Percentiles rank a stretch among this genome's conserved stretches.
Evolutionary conservation across 2,888 invertebrate species (phyloP).

Genomic region (Onthophagus sagittarius): DNA sequence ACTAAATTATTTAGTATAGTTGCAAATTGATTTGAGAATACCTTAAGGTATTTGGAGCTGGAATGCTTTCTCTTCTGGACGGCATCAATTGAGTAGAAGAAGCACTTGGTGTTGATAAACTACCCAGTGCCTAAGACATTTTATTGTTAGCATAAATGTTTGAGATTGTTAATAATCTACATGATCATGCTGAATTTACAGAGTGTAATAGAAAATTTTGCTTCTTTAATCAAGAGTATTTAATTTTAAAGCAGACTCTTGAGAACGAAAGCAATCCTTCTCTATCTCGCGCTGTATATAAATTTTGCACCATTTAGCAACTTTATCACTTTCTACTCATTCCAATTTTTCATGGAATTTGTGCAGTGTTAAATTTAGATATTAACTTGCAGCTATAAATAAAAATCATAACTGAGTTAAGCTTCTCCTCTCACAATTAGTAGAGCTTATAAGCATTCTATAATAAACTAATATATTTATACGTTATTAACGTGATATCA

Average conservation of each 20-base stretch:
- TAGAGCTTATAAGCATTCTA: no score
- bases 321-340: neutral
- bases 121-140: constrained; percentile 65
- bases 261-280: neutral
- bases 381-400: neutral
- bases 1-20: neutral
- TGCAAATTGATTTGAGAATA: constrained; percentile 23
- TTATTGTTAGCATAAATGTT: constrained; percentile 1
- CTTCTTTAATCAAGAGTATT: no score
- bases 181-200: neutral
- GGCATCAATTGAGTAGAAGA: constrained; percentile 59
- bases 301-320: neutral
- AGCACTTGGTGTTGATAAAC: constrained; percentile 66
- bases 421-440: no score
- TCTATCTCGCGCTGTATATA: neutral
- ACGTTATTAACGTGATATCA: neutral
- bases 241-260: neutral
- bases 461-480: no score
- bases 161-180: neutral
- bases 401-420: neutral
- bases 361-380: neutral
- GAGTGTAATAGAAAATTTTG: no score
- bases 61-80: constrained; percentile 62
- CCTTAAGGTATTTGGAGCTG: constrained; percentile 53
- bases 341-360: neutral